phyloP scores from a whole-genome alignment of 1,140 invertebrate genomes.

The Conopomorpha cramerella region DNA sequence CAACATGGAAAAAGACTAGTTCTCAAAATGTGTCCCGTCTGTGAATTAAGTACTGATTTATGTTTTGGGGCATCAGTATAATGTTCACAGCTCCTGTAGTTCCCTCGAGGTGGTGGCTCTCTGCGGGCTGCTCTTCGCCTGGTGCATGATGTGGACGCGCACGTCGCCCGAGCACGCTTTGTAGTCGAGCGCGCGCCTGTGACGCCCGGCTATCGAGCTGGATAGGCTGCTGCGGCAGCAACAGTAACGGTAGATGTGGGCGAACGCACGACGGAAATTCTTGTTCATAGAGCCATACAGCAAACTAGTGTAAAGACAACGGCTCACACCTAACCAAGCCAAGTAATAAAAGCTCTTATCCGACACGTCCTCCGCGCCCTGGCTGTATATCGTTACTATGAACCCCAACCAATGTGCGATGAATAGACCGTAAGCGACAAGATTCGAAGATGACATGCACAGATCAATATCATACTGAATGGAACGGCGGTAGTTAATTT shows the following conservation, averaged over 20 bases:
- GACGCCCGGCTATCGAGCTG: slow-evolving; percentile 58
- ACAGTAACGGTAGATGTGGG: slow-evolving; percentile 81
- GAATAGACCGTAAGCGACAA: slow-evolving; percentile 68
- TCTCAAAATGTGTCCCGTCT: too few relatives aligned
- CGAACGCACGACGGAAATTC: slow-evolving; percentile 75
- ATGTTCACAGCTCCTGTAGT: slow-evolving; percentile 19
- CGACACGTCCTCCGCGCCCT: slow-evolving; percentile 53
- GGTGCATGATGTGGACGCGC: slow-evolving; percentile 75
- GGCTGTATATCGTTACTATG: slow-evolving; percentile 59
- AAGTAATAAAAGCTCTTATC: slow-evolving; percentile 65
- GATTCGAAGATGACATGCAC: slow-evolving; percentile 67
- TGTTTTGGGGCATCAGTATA: too few relatives aligned
- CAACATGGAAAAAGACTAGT: too few relatives aligned
- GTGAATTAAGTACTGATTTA: too few relatives aligned
- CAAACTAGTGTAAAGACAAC: slow-evolving; percentile 71
- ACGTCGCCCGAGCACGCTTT: slow-evolving; percentile 67
- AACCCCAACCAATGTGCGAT: slow-evolving; percentile 73
- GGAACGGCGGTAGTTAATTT: slow-evolving; percentile 66
- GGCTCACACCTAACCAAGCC: slow-evolving; percentile 71
- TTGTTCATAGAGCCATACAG: slow-evolving; percentile 69
- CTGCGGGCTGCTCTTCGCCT: slow-evolving; percentile 9
- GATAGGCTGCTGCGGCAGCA: slow-evolving; percentile 81
- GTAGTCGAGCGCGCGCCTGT: slow-evolving; percentile 58
- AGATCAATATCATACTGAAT: slow-evolving; percentile 68
- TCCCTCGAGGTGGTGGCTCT: slow-evolving; percentile 12